phyloP scores from a whole-genome alignment of 2,113 vertebrate genomes.

The Poecile atricapillus region DNA sequence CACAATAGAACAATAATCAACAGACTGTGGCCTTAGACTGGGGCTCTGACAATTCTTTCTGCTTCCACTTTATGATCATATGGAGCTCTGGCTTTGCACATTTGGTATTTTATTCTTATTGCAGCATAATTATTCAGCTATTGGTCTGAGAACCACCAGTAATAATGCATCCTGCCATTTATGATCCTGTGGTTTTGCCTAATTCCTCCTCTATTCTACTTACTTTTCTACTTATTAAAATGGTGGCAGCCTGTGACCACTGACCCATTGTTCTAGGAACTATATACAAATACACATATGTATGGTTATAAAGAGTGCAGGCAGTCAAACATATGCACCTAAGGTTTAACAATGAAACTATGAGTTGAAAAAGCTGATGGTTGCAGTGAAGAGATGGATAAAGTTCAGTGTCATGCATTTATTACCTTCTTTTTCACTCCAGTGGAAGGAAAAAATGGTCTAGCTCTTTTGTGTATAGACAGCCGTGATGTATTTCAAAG shows the following conservation, averaged over 20 bases:
- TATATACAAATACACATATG: not conserved
- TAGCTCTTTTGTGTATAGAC: not conserved
- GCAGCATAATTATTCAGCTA: not conserved
- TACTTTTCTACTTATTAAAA: not conserved
- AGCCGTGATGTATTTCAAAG: not conserved
- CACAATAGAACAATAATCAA: conserved; percentile 50
- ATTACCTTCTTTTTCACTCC: not conserved
- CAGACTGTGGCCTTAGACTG: conserved; percentile 22
- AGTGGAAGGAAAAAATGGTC: not conserved
- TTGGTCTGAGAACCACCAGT: not conserved
- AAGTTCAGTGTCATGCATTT: not conserved
- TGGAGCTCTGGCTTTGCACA: not conserved
- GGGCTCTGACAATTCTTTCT: not conserved
- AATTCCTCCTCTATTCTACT: not conserved
- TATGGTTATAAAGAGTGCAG: not conserved
- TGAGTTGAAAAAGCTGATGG: not conserved
- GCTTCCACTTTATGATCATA: not conserved
- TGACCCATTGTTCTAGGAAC: not conserved
- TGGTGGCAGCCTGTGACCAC: not conserved
- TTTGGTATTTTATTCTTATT: conserved; percentile 12
- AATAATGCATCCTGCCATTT: not conserved
- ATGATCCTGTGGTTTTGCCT: not conserved
- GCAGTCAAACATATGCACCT: not conserved
- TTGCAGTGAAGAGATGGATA: not conserved
- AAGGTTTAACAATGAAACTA: not conserved